Base-by-base conservation (phyloP, 1,140 invertebrate species). In the Amyelois transitella region DNA sequence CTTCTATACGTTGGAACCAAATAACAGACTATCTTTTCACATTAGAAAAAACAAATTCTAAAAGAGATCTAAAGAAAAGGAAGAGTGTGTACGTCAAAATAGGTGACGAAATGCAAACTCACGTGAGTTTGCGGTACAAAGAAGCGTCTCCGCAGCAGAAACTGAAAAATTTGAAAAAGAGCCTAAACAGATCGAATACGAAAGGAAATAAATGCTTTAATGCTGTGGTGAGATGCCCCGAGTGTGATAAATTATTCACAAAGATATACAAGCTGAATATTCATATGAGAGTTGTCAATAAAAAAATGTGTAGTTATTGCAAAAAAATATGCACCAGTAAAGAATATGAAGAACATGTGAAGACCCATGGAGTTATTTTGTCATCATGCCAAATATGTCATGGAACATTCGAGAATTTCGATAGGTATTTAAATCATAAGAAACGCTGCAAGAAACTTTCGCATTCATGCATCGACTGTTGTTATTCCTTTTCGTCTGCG, bases 381-480 rank as follows among this genome's bases (percentile, higher is more conserved):
- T 64, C 28, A 38, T 12, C 49, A 6, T 74, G 72, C 17, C 28
- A 55, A 7, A 25, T 50, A 7, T 74, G 72, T 24, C 28, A 7
- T 4, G 49, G 56, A 3, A 58, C 43, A 8, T 74, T 66, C 24
- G 49, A 58, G 17, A 52, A 53, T 18, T 8, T 25, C 21, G 14
- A 43, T 0, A 44, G 18, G 2, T 55, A 58, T 7, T 0, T n/a
- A 1, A 32, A 48, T 5, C 72, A 74, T 43, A 56, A 19, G 0
- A 52, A 53, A 12, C 56, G 60, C 28, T 45, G 59, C 12, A 69
- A 56, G 6, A 53, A 24, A 7, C 22, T 43, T 5, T 38, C 0
- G 14, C 44, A 51, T 20, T 38, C 53, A 6, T 74, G 71, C 43
- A 12, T 54, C 0, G 64, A 70, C 14, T 73, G 70, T n/a, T 61